Percentiles rank a stretch among this genome's conserved stretches.
Conservation (phyloP, 2,888 invertebrate genomes). For the Muschampia plurimacula region DNA sequence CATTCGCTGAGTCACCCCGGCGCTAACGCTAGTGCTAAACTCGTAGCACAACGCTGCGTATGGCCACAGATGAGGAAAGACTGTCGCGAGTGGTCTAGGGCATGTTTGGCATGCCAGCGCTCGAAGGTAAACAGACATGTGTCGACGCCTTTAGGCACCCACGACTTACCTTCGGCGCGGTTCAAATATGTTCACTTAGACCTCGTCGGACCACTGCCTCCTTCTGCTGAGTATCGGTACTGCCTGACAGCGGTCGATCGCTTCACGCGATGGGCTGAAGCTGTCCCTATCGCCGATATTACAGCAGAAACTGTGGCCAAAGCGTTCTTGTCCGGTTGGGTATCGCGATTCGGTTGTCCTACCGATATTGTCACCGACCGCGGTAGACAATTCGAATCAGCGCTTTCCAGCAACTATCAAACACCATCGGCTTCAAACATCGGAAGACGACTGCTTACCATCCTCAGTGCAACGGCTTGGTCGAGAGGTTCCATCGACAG, state of each 20-base stretch:
- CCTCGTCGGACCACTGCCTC: conserved; percentile 43
- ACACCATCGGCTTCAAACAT: conserved; percentile 44
- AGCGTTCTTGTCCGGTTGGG: conserved; percentile 60
- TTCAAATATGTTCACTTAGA: conserved; percentile 43
- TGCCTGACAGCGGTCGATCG: conserved; percentile 48
- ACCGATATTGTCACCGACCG: conserved; percentile 43
- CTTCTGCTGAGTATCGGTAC: conserved; percentile 40
- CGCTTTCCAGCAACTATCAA: conserved; percentile 40
- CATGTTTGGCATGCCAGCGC: conserved; percentile 14
- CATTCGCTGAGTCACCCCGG: neutral
- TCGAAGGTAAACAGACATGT: conserved; percentile 14
- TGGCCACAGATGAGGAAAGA: conserved; percentile 1
- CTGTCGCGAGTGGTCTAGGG: conserved; percentile 13
- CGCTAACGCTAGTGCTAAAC: conserved; percentile 1
- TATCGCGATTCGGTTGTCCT: conserved; percentile 67
- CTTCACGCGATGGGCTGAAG: conserved; percentile 60
- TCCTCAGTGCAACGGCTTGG: conserved; percentile 48
- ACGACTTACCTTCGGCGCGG: conserved; percentile 16
- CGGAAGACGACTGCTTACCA: conserved; percentile 50
- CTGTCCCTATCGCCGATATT: conserved; percentile 55
- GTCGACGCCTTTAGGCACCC: conserved; percentile 28
- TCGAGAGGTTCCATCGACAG: conserved; percentile 48
- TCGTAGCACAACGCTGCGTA: neutral
- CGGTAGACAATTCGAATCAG: conserved; percentile 50
- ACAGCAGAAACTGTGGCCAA: conserved; percentile 57